phyloP scores from a whole-genome alignment of 2,797 vertebrate species.

The Selene dorsalis region DNA sequence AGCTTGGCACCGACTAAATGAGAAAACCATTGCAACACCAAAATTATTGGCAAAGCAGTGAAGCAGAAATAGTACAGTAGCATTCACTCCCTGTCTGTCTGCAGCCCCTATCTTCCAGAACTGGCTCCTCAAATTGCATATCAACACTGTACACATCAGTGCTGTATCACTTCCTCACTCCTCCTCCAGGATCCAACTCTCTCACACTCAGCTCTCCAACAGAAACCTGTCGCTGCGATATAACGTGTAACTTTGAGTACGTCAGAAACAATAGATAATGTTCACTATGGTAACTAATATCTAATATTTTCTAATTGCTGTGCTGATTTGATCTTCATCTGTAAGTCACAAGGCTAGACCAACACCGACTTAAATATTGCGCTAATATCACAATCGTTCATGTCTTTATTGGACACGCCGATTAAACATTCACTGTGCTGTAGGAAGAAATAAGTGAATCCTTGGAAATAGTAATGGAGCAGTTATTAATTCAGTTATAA shows the following conservation, averaged over 20 bases:
- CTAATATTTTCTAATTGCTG: too few relatives aligned
- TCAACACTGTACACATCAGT: constrained; percentile 63
- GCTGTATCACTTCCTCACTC: constrained; percentile 37
- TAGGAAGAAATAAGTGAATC: too few relatives aligned
- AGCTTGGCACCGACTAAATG: constrained; percentile 76
- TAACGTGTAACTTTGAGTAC: constrained; percentile 14
- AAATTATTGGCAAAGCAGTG: constrained; percentile 70
- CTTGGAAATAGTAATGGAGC: too few relatives aligned
- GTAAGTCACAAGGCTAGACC: too few relatives aligned
- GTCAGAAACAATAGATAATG: too few relatives aligned
- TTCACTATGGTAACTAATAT: background rate
- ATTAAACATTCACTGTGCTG: too few relatives aligned
- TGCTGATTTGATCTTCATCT: too few relatives aligned
- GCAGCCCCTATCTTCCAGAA: constrained; percentile 32
- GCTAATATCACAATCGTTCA: too few relatives aligned
- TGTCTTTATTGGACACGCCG: too few relatives aligned
- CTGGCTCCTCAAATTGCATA: constrained; percentile 64
- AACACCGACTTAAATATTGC: too few relatives aligned
- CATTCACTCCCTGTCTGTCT: constrained; percentile 52
- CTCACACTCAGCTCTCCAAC: constrained; percentile 27
- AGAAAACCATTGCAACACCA: constrained; percentile 69
- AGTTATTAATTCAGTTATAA: too few relatives aligned
- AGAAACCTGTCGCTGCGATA: constrained; percentile 23
- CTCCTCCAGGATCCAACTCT: background rate
- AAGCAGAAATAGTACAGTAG: constrained; percentile 71